Base-by-base conservation (phyloP, 2,113 vertebrate genomes). In the Mugil cephalus region DNA sequence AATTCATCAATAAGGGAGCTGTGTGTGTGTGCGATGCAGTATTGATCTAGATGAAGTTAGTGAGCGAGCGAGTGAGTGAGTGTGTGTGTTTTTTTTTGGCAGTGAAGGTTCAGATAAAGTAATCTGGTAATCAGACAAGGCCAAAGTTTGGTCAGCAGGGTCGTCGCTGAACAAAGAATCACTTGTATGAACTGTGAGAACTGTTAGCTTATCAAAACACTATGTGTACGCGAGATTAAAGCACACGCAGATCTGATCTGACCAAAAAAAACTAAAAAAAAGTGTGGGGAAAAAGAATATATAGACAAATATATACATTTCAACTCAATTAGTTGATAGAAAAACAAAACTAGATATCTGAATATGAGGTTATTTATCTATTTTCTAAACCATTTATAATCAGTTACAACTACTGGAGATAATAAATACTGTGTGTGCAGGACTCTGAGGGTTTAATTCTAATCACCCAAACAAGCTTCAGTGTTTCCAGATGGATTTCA, bases 121-220 rank as follows among this genome's bases (percentile, higher is more conserved):
- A 19, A 43, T 69, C 40, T 50, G 12, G 35, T 12, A 72, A 67
- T 15, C 45, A 42, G 18, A 64, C 46, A n/a, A 63, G 69, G 73
- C 34, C 62, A 70, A 47, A 47, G 53, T 74, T 65, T 71, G 76
- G 17, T 77, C 55, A 61, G 19, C 34, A 39, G 50, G 30, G n/a
- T 24, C 4, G 10, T 35, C 1, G 4, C 21, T 2, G 46, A 71
- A 85, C 75, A 87, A 81, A 86, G 80, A 60, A 13, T 1, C n/a
- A 15, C 19, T 79, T 80, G 59, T 81, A 17, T 17, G 10, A 53
- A 73, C 10, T 55, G 72, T 85, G 84, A 56, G 84, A 88, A 69
- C 53, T 0, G 18, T 21, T 12, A 53, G 14, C 12, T 1, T 2
- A 10, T 12, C 5, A 55, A 18, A 46, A 19, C 34, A 67, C 13